Evolutionary conservation across 2,113 vertebrate genomes (phyloP).

Genomic region (Sylvicapra grimmia): DNA sequence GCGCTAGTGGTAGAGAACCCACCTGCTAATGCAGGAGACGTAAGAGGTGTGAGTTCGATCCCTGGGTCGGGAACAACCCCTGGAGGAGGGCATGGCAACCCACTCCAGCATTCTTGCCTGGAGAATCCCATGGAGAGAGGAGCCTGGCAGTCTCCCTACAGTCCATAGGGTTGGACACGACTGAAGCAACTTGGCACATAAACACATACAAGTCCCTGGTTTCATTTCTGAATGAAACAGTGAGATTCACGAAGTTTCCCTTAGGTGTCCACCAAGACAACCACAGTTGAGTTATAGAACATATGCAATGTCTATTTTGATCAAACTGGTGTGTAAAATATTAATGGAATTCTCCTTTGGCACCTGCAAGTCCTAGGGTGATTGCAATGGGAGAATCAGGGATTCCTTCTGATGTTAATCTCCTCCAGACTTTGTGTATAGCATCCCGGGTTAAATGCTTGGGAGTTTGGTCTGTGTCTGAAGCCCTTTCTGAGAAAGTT

Average conservation of each 20-base stretch:
- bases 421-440: background rate
- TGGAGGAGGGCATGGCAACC: background rate
- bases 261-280: rapidly evolving
- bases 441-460: rapidly evolving
- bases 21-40: background rate
- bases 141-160: background rate
- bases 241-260: rapidly evolving
- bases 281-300: background rate
- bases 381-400: background rate
- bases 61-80: background rate
- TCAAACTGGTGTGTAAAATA: background rate
- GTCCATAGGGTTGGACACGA: background rate
- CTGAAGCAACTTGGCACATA: background rate
- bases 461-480: background rate
- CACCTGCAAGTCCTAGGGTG: background rate
- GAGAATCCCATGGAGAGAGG: background rate
- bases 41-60: background rate
- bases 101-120: background rate
- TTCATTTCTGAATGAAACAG: background rate
- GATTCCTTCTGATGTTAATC: background rate
- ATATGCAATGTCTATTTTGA: rapidly evolving
- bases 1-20: background rate
- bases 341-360: background rate
- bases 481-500: background rate
- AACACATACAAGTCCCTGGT: rapidly evolving